Evolutionary conservation across 2,888 invertebrate species (phyloP).

Genomic region (Acleris cristana): DNA sequence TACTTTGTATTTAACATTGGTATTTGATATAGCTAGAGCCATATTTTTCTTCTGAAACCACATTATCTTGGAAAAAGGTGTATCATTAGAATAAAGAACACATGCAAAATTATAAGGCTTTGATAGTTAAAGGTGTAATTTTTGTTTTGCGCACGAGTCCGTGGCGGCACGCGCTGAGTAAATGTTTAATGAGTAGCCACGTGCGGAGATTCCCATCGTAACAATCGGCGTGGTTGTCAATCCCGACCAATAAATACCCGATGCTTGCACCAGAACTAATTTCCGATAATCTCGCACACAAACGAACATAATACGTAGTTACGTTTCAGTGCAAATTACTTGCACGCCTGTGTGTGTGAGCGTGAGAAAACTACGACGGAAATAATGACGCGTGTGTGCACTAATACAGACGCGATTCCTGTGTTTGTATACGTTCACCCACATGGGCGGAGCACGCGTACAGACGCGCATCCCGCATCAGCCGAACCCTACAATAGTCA

Average conservation of each 20-base stretch:
- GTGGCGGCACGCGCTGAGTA: constrained; percentile 58
- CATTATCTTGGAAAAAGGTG: constrained; percentile 47
- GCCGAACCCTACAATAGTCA: constrained; percentile 69
- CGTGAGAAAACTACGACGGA: constrained; percentile 81
- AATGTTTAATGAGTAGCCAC: constrained; percentile 73
- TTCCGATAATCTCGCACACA: constrained; percentile 76
- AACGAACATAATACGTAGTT: constrained; percentile 52
- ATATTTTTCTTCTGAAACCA: constrained; percentile 26
- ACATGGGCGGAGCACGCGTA: constrained; percentile 55
- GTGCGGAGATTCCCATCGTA: constrained; percentile 71
- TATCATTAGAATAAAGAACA: constrained; percentile 52
- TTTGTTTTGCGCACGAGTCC: constrained; percentile 60
- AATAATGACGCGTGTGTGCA: constrained; percentile 66
- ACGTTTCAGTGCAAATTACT: constrained; percentile 71
- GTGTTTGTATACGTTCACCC: constrained; percentile 49
- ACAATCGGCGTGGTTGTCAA: constrained; percentile 73
- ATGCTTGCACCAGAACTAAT: constrained; percentile 74
- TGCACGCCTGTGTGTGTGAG: constrained; percentile 68
- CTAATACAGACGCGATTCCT: constrained; percentile 60
- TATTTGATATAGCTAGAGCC: constrained; percentile 2
- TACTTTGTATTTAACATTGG: constrained; percentile 16
- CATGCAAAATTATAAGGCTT: constrained; percentile 58
- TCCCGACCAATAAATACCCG: constrained; percentile 71
- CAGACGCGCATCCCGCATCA: constrained; percentile 66
- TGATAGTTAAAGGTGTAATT: constrained; percentile 57